Conservation (phyloP, 1,140 invertebrate species). For the Chironomus striatipennis region DNA sequence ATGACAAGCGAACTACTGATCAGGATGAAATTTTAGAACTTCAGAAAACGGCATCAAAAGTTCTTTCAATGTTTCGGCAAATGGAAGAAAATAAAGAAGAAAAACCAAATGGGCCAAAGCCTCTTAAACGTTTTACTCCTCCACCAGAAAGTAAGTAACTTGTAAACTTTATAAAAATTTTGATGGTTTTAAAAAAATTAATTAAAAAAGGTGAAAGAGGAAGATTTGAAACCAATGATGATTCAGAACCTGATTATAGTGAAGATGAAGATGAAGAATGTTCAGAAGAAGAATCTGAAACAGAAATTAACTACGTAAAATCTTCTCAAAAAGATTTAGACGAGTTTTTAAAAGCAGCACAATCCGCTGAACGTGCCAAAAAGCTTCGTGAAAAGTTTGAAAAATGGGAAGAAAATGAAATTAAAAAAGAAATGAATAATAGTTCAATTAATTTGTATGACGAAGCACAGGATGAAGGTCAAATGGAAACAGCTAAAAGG, state of each 20-base stretch:
- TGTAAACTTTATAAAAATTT: too few relatives aligned
- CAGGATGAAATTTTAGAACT: constrained; percentile 48
- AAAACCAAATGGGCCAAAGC: constrained; percentile 58
- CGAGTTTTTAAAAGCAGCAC: constrained; percentile 53
- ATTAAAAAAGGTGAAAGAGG: constrained; percentile 46
- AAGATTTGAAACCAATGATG: constrained; percentile 43
- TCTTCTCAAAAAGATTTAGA: constrained; percentile 48
- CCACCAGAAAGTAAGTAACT: constrained; percentile 56
- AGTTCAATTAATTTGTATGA: constrained; percentile 38
- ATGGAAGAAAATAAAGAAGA: constrained; percentile 64
- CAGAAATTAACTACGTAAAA: constrained; percentile 49
- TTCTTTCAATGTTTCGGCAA: constrained; percentile 78
- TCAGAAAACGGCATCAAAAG: constrained; percentile 63
- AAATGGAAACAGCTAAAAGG: constrained; percentile 64
- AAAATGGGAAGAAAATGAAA: constrained; percentile 72
- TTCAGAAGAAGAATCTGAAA: constrained; percentile 48
- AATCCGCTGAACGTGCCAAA: constrained; percentile 72
- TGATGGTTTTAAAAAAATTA: too few relatives aligned
- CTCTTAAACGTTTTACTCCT: constrained; percentile 79
- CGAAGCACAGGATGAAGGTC: constrained; percentile 51
- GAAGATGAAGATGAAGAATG: constrained; percentile 47
- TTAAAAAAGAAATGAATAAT: constrained; percentile 42
- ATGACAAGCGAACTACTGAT: constrained; percentile 39
- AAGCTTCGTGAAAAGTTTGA: constrained; percentile 85
- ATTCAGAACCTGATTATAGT: constrained; percentile 43